phyloP scores from a whole-genome alignment of 2,888 invertebrate species.

The Adineta ricciae region DNA sequence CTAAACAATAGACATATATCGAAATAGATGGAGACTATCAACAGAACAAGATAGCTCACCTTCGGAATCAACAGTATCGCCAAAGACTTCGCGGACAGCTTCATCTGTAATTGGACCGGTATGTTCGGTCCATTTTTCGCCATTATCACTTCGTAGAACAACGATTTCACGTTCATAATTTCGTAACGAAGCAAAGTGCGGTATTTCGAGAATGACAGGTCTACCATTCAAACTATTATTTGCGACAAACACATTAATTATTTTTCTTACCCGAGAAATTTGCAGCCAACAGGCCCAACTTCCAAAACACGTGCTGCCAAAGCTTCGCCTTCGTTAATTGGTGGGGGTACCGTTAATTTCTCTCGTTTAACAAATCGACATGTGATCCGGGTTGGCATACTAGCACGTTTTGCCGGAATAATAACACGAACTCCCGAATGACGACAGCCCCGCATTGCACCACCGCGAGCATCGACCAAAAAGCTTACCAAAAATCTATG shows the following conservation, averaged over 20 bases:
- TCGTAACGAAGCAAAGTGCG: constrained; percentile 93
- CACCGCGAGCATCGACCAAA: constrained; percentile 95
- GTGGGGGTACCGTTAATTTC: constrained; percentile 72
- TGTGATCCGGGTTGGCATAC: constrained; percentile 90
- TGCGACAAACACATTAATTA: background rate
- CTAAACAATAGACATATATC: background rate
- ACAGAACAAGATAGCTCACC: background rate
- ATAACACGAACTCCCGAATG: constrained; percentile 96
- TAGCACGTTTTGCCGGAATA: constrained; percentile 88
- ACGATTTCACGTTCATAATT: constrained; percentile 93
- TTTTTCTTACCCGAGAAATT: constrained; percentile 61
- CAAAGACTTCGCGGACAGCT: constrained; percentile 78
- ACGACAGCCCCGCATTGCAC: constrained; percentile 94
- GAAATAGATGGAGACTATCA: no score
- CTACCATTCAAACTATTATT: background rate
- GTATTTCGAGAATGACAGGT: constrained; percentile 73
- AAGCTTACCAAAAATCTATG: constrained; percentile 94
- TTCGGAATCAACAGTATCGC: constrained; percentile 42
- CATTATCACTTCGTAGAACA: constrained; percentile 90
- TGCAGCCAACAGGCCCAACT: constrained; percentile 88
- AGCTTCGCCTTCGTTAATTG: constrained; percentile 96
- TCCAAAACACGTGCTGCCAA: constrained; percentile 87
- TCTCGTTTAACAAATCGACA: constrained; percentile 78
- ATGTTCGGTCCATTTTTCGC: constrained; percentile 97
- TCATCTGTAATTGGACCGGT: constrained; percentile 88